Conservation (phyloP, 2,888 invertebrate genomes). For the Argyresthia goedartella region DNA sequence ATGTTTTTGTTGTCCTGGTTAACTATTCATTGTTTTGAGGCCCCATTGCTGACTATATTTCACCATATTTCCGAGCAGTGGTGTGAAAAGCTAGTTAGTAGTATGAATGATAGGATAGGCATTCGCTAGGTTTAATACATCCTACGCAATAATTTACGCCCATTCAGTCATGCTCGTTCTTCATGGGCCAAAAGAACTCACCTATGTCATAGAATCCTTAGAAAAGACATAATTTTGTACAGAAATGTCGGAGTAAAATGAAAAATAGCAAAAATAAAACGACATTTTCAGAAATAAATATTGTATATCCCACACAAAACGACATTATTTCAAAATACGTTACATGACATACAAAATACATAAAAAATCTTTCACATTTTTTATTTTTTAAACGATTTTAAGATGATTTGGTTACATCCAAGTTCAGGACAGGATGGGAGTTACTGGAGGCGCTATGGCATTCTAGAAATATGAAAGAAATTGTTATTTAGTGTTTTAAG, state of each 20-base stretch:
- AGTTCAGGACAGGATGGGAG: not conserved
- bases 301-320: not conserved
- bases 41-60: too few species aligned
- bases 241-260: not conserved
- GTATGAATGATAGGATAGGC: too few species aligned
- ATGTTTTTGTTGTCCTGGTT: too few species aligned
- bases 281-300: not conserved
- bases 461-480: too few species aligned
- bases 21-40: too few species aligned
- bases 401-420: not conserved
- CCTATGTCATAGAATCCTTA: conserved; percentile 65
- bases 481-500: too few species aligned
- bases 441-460: not conserved
- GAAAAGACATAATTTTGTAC: conserved; percentile 34
- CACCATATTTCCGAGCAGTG: too few species aligned
- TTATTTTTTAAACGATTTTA: conserved; percentile 6
- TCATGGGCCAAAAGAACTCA: conserved; percentile 27
- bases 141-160: not conserved
- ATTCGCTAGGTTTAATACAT: too few species aligned
- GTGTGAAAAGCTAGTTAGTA: too few species aligned
- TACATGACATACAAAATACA: conserved; percentile 5
- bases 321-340: not conserved
- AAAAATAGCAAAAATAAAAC: conserved; percentile 2
- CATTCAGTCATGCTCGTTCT: conserved; percentile 14
- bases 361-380: conserved; percentile 11